Evolutionary conservation across 2,888 invertebrate genomes (phyloP), one percentile per base, ranked within the genome.

Genomic region (Epirrita christyi): DNA sequence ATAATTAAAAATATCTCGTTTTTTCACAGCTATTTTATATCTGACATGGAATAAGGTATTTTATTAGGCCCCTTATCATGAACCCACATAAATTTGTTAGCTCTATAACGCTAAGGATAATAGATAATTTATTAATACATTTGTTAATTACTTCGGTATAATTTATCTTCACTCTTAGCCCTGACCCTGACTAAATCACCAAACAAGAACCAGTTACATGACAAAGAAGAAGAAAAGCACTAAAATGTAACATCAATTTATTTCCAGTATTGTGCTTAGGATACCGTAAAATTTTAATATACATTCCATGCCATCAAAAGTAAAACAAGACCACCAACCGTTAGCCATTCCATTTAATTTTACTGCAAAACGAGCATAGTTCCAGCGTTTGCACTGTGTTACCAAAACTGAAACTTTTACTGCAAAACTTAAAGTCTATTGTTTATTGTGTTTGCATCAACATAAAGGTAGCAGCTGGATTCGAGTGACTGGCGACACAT

Each of bases 371-470:
- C 54, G 42, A 29, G 59, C 54, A 50, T 59, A 59, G 59, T 54
- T 58, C 49, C 53, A 38, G 27, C 50, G 53, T 59, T 59, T 51
- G 50, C 59, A 59, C 50, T 43, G 38, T 38, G 55, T 59, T 51
- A 42, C 55, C 56, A 29, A 55, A 59, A 64, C 58, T 58, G 50
- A 46, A 63, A 63, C 55, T 60, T 62, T 59, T 54, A 54, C 46
- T 48, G 54, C 55, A 54, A 48, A 55, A 59, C 62, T 51, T 61
- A 56, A 56, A 62, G 58, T 53, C 54, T 47, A 59, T 59, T 58
- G 63, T 62, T 61, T 59, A 63, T 63, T 59, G 52, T 63, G 61
- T 66, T 66, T 63, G 61, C 61, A 41, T 56, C 59, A 54, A 45
- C 59, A 59, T 59, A 59, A 46, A 59, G 42, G 54, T 27, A 27